phyloP scores from a whole-genome alignment of 2,797 vertebrate species.

The Rhodeus uyekii region DNA sequence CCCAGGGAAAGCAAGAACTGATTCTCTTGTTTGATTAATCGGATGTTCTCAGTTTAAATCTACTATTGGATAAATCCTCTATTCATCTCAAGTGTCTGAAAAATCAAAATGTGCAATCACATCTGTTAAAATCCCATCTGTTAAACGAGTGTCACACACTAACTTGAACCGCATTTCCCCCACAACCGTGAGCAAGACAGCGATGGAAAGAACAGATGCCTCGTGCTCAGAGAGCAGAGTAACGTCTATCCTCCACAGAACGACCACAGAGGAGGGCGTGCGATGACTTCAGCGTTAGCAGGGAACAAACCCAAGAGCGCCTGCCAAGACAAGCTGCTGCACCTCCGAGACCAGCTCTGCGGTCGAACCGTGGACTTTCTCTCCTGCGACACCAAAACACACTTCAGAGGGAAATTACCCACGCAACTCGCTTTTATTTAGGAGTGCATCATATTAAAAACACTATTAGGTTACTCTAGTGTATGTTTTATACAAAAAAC shows the following conservation, averaged over 20 bases:
- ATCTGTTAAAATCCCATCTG: slow-evolving; percentile 47
- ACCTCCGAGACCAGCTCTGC: neutral
- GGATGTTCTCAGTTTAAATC: too few relatives aligned
- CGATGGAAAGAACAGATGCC: slow-evolving; percentile 44
- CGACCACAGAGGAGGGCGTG: slow-evolving; percentile 31
- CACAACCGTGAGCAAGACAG: slow-evolving; percentile 23
- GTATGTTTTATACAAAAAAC: too few relatives aligned
- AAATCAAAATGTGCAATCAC: neutral
- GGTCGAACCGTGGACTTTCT: slow-evolving; percentile 2
- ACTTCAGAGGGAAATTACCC: neutral
- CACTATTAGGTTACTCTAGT: neutral
- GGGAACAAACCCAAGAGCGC: slow-evolving; percentile 8
- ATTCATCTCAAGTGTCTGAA: too few relatives aligned
- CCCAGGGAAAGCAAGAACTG: too few relatives aligned
- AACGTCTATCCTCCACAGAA: slow-evolving; percentile 26
- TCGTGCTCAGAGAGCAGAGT: neutral
- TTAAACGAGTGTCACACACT: slow-evolving; percentile 35
- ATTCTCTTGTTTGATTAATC: too few relatives aligned
- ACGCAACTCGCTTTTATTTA: neutral
- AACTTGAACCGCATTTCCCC: slow-evolving; percentile 3
- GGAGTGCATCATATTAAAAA: neutral
- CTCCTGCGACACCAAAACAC: neutral
- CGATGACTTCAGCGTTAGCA: slow-evolving; percentile 16
- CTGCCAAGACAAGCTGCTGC: slow-evolving; percentile 19
- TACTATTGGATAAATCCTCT: too few relatives aligned